Evolutionary conservation across 35 echinoderm and acorn worm genomes (phyloP).

Genomic region (Lytechinus variegatus): DNA sequence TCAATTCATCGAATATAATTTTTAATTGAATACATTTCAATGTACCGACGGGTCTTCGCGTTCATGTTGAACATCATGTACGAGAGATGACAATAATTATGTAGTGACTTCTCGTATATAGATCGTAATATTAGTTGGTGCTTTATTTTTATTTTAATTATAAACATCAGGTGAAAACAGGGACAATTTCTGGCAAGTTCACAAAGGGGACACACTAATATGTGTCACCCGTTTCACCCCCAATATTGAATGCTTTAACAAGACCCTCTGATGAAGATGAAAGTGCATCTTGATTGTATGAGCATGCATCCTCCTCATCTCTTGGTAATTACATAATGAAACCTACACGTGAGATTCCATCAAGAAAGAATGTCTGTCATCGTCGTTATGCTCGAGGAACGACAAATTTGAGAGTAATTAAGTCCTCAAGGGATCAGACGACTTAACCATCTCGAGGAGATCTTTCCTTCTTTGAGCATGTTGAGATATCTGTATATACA

Average conservation of each 20-base stretch:
- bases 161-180: no score
- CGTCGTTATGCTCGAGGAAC: neutral
- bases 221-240: neutral
- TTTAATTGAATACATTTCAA: no score
- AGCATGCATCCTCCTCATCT: neutral
- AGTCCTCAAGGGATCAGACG: neutral
- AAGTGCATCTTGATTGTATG: neutral
- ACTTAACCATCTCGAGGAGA: neutral
- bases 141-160: no score
- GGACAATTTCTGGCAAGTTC: neutral
- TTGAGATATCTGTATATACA: neutral
- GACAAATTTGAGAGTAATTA: conserved; percentile 42
- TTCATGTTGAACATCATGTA: no score
- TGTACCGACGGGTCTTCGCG: no score
- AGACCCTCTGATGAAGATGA: neutral
- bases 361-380: conserved; percentile 8
- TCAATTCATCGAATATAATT: no score
- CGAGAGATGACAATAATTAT: no score
- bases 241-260: conserved; percentile 8
- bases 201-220: neutral
- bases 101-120: no score
- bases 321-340: neutral
- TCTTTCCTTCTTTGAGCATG: neutral
- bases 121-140: no score
- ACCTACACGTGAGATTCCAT: neutral